Evolutionary conservation across 2,797 vertebrate species (phyloP), one percentile per base, ranked within the genome.

Genomic region (Anomalospiza imberbis): DNA sequence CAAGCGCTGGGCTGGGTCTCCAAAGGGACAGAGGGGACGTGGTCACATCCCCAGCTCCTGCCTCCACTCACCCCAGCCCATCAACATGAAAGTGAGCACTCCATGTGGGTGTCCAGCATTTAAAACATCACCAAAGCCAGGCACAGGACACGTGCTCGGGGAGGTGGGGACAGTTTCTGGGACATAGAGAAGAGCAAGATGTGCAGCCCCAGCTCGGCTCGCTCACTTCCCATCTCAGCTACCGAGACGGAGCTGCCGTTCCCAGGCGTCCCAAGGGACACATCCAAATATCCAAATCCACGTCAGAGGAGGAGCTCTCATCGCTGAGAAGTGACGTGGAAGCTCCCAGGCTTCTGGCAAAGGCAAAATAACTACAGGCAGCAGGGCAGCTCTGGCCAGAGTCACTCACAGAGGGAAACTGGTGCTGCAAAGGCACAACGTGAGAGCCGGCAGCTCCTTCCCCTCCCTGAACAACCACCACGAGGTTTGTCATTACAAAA

Each of bases 231-330:
- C 13, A 4, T 26, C 28, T 3, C 73, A 54, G 82, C 53, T 12
- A 17, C 2, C 0, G 3, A 42, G 51, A 50, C 0, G 0, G 55
- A 87, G 63, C 48, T 74, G 62, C 44, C 0, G 0, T 5, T 72
- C 80, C 44, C 62, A 67, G 70, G 36, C 9, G 6, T 34, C 73
- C 73, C 68, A 6, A 18, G 71, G 74, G 71, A 60, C 58, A 53
- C 51, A 53, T 65, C 53, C 63, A 36, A 44, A 83, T 0, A 53
- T 65, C 53, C 63, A 36, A 44, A 83, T 0, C 32, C 76, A 25
- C 2, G 0, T n/a, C 82, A 65, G 45, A 5, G 60, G 47, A 81
- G 55, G 72, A 83, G 67, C 15, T 61, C 51, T 47, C 54, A 55
- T 19, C 53, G 4, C 10, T 28, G 51, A 68, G 48, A 61, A 14